Percentiles rank a stretch among this genome's conserved stretches.
phyloP scores from a whole-genome alignment of 2,797 vertebrate species.

The Lepilemur ruficaudatus region DNA sequence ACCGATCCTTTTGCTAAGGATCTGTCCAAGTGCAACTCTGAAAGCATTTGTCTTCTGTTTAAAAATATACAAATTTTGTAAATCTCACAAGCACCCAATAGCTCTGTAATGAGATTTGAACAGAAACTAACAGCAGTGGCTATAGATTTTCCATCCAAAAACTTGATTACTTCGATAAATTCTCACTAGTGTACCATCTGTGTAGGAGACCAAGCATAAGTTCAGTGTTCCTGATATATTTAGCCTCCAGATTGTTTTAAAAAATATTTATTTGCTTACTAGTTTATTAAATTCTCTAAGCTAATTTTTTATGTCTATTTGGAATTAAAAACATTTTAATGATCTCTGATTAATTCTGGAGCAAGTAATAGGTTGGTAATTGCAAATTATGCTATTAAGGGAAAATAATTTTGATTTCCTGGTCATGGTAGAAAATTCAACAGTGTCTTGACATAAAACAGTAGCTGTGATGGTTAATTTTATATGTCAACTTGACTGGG shows the following conservation, averaged over 20 bases:
- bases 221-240: slow-evolving; percentile 38
- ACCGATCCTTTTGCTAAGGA: not conserved
- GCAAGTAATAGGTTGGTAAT: not conserved
- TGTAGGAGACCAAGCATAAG: not conserved
- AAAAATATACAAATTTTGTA: slow-evolving; percentile 29
- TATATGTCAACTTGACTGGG: not conserved
- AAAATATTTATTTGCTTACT: slow-evolving; percentile 58
- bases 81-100: not conserved
- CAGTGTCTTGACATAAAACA: slow-evolving; percentile 12
- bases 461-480: not conserved
- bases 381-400: slow-evolving; percentile 26
- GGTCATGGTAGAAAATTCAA: not conserved
- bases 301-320: not conserved
- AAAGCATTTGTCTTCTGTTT: slow-evolving; percentile 4
- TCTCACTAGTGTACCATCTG: slow-evolving; percentile 5
- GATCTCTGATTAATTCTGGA: slow-evolving; percentile 32
- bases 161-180: slow-evolving; percentile 42
- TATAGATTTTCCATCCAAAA: slow-evolving; percentile 23
- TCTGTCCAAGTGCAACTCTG: not conserved
- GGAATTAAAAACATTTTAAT: slow-evolving; percentile 28
- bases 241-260: not conserved
- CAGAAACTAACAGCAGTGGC: slow-evolving; percentile 19
- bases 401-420: slow-evolving; percentile 26
- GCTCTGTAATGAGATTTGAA: slow-evolving; percentile 15
- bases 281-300: slow-evolving; percentile 26